Percentiles rank a stretch among this genome's conserved stretches.
phyloP scores from a whole-genome alignment of 2,888 invertebrate species.

The Spilosoma lubricipeda region DNA sequence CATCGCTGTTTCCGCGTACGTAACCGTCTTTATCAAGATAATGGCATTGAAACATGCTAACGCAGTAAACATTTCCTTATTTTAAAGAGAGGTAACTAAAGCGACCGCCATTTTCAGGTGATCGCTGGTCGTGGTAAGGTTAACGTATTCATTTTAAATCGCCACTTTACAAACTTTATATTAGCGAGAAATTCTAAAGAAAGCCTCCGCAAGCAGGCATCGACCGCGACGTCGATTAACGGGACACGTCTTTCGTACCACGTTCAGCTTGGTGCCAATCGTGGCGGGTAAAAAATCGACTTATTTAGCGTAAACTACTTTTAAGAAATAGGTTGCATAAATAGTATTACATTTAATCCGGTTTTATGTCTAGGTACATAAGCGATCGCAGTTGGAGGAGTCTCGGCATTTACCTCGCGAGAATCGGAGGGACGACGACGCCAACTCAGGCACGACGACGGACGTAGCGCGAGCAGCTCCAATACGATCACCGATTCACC shows the following conservation, averaged over 20 bases:
- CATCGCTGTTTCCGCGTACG: constrained; percentile 78
- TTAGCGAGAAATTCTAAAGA: constrained; percentile 50
- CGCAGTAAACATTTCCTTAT: constrained; percentile 69
- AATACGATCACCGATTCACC: constrained; percentile 74
- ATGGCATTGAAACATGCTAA: constrained; percentile 78
- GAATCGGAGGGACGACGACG: constrained; percentile 76
- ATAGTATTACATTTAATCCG: constrained; percentile 72
- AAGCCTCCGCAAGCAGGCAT: constrained; percentile 61
- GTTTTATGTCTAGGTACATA: constrained; percentile 81
- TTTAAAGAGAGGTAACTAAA: constrained; percentile 42
- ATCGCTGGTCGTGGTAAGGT: constrained; percentile 20
- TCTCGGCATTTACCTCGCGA: constrained; percentile 80
- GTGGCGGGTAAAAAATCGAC: constrained; percentile 57
- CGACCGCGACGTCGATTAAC: constrained; percentile 75
- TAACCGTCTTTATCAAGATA: constrained; percentile 76
- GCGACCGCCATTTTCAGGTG: constrained; percentile 33
- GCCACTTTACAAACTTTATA: constrained; percentile 28
- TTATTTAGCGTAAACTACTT: constrained; percentile 59
- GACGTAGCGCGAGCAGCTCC: constrained; percentile 74
- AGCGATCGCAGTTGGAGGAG: constrained; percentile 74
- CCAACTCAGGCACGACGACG: constrained; percentile 78
- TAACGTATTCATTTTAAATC: constrained; percentile 17
- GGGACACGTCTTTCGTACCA: constrained; percentile 72
- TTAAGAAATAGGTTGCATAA: constrained; percentile 63
- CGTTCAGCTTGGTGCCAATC: constrained; percentile 60